Evolutionary conservation across 1,140 invertebrate species (phyloP), one percentile per base, ranked within the genome.

Genomic region (Pseudomyrmex pallidus): DNA sequence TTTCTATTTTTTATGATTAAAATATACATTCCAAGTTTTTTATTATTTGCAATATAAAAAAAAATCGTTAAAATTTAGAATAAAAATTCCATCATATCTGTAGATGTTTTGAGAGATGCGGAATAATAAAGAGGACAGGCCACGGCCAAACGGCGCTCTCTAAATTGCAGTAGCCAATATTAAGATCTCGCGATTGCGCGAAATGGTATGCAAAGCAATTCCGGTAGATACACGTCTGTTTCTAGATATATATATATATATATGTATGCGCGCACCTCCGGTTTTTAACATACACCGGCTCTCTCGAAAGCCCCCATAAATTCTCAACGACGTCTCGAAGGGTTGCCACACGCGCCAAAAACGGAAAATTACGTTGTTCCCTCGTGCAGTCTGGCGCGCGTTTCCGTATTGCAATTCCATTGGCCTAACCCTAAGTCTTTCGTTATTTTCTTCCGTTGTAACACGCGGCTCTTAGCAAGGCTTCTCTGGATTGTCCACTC

Each of bases 121-220:
- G 59, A 68, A 66, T 73, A 85, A 86, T 74, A 80, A 35, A 62
- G 66, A 70, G 67, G 46, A 64, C 50, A 73, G 74, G 57, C 66
- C 68, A 54, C 67, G 67, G 83, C 74, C 57, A 66, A 63, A 61
- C 82, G 74, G 64, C 83, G 83, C 84, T 35, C 56, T 87, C 88
- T 90, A 91, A 87, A 91, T 92, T 92, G 91, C 91, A 84, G 91
- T 91, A 84, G 82, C 85, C 83, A 92, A 93, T 93, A 93, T 93
- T 93, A 93, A 93, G 92, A 94, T 93, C 88, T 90, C 83, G 90
- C 90, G 92, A 94, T 93, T 92, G 91, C 88, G 89, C 87, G 89
- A 92, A 92, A 94, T 91, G 86, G 80, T 91, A 92, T 92, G 92
- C 92, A 92, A 92, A 92, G 89, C 90, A 90, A 92, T 92, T 91